A percentile compares a stretch with the other conserved stretches of the same genome.
These are phyloP conservation scores for Clarias platycephalus DNA, from an alignment of 2,797 vertebrate species.

Conservation along the genomic window DNA sequence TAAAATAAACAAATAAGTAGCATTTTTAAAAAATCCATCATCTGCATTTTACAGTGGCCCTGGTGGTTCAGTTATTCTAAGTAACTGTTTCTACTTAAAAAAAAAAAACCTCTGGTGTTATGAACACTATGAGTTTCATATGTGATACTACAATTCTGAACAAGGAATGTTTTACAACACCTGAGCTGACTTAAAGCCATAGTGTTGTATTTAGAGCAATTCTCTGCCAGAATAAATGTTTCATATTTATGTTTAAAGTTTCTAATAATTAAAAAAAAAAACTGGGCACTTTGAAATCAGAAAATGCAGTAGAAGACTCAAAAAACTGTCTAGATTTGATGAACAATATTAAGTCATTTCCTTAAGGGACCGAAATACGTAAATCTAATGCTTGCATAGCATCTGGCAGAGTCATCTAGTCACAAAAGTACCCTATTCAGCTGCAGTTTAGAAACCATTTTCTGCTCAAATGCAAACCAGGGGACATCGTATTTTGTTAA, in stretches of 20 bases:
- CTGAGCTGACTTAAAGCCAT: neutral
- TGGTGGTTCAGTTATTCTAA: neutral
- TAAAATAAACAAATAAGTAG: neutral
- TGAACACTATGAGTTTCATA: neutral
- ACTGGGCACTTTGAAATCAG: neutral
- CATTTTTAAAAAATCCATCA: neutral
- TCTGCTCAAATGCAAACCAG: constrained; percentile 15
- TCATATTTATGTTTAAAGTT: neutral
- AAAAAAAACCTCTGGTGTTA: neutral
- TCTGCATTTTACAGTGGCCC: neutral
- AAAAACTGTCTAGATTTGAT: constrained; percentile 8
- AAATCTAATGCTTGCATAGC: constrained; percentile 20
- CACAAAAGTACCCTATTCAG: neutral
- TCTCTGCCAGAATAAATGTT: neutral
- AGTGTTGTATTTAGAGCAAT: constrained; percentile 5
- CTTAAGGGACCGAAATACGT: constrained; percentile 2
- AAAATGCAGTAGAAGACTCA: neutral
- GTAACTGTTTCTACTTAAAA: neutral
- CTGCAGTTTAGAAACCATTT: constrained; percentile 12
- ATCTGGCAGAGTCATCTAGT: constrained; percentile 13
- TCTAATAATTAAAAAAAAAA: neutral
- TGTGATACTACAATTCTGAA: neutral
- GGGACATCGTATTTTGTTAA: neutral
- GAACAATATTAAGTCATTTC: constrained; percentile 9
- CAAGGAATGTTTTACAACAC: neutral